A percentile compares a stretch with the other conserved stretches of the same genome.
Conservation (phyloP, 2,113 vertebrate genomes). For the Leptobrachium ailaonicum region DNA sequence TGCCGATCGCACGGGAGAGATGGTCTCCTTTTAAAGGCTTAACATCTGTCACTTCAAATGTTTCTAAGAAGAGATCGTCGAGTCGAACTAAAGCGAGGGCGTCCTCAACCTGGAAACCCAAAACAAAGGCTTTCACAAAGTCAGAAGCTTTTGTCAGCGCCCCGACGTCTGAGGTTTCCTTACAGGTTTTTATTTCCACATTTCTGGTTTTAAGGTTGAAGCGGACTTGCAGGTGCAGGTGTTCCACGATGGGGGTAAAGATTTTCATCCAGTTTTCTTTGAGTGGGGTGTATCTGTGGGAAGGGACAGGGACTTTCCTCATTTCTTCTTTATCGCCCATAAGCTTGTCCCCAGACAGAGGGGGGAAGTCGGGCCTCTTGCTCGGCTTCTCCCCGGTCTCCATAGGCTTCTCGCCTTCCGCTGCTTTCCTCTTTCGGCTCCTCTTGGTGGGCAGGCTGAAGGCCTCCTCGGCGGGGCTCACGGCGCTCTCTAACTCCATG, state of each 20-base stretch:
- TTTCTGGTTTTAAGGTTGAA: constrained; percentile 93
- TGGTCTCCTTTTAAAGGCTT: constrained; percentile 97
- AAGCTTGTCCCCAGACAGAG: constrained; percentile 75
- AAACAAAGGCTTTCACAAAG: constrained; percentile 91
- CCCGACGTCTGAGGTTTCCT: constrained; percentile 89
- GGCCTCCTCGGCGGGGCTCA: constrained; percentile 40
- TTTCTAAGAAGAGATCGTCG: constrained; percentile 94
- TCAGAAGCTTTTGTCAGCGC: constrained; percentile 89
- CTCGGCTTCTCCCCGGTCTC: constrained; percentile 69
- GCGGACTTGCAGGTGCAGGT: constrained; percentile 89
- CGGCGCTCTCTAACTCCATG: not conserved
- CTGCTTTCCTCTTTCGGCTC: constrained; percentile 68
- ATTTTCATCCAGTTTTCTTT: constrained; percentile 98
- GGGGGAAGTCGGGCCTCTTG: constrained; percentile 86
- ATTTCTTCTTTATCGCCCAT: constrained; percentile 74
- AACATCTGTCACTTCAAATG: constrained; percentile 94
- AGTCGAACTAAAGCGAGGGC: constrained; percentile 92
- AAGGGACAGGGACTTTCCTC: constrained; percentile 83
- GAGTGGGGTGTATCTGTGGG: constrained; percentile 89
- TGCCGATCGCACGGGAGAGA: constrained; percentile 91
- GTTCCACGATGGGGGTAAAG: constrained; percentile 91
- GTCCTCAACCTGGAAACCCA: constrained; percentile 97
- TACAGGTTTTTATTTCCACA: constrained; percentile 95
- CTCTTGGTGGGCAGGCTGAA: constrained; percentile 70
- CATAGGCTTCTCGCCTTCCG: constrained; percentile 65